phyloP scores from a whole-genome alignment of 2,888 invertebrate species.

The Blastobasis lacticolella region DNA sequence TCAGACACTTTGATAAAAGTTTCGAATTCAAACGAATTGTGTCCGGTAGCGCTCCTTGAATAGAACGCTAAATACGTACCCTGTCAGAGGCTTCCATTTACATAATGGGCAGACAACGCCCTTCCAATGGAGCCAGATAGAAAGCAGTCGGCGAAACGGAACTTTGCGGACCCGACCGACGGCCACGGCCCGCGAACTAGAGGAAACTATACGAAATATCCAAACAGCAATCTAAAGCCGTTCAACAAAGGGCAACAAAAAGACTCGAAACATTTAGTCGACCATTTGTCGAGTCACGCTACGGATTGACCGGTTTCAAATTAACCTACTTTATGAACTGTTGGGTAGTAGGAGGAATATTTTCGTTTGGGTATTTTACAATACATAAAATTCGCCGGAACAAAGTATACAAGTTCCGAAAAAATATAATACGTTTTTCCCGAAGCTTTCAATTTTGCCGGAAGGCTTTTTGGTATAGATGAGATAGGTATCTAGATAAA shows the following conservation, averaged over 20 bases:
- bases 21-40: too few relatives aligned
- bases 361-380: constrained; percentile 7
- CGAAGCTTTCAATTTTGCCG: constrained; percentile 8
- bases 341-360: constrained; percentile 15
- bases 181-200: constrained; percentile 16
- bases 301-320: constrained; percentile 44
- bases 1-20: too few relatives aligned
- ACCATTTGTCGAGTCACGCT: constrained; percentile 48
- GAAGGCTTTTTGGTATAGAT: constrained; percentile 17
- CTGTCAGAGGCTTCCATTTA: constrained; percentile 49
- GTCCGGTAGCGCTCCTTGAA: constrained; percentile 25
- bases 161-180: constrained; percentile 15
- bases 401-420: neutral
- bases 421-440: neutral
- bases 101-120: constrained; percentile 57
- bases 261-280: constrained; percentile 30
- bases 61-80: constrained; percentile 57
- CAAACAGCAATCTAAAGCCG: constrained; percentile 29
- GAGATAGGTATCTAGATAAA: constrained; percentile 2
- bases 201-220: constrained; percentile 40
- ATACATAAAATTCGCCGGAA: constrained; percentile 1
- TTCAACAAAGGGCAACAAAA: constrained; percentile 27
- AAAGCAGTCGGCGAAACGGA: constrained; percentile 39
- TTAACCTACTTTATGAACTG: constrained; percentile 40
- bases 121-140: constrained; percentile 33